Evolutionary conservation across 2,113 vertebrate species (phyloP).

Genomic region (Thamnophis sirtalis): DNA sequence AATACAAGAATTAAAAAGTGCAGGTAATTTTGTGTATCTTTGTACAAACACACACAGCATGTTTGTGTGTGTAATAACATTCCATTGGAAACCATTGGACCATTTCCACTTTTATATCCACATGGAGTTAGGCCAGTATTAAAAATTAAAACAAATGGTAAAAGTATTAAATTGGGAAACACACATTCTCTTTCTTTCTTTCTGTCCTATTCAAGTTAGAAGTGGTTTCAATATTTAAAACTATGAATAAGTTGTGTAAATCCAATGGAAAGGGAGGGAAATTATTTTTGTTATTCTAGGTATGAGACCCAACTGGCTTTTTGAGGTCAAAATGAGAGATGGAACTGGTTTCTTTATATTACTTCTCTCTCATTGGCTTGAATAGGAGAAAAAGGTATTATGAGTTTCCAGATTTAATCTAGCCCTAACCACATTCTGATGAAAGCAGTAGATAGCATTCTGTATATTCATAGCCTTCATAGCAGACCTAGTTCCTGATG

Average conservation of each 20-base stretch:
- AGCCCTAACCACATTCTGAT: neutral
- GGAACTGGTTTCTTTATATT: neutral
- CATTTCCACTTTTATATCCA: neutral
- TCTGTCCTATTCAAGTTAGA: neutral
- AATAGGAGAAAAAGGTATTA: neutral
- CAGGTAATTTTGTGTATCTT: neutral
- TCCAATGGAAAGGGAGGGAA: neutral
- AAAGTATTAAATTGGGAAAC: slow-evolving; percentile 24
- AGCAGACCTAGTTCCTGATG: neutral
- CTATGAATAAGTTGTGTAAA: neutral
- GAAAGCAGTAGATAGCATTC: neutral
- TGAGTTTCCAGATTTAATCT: neutral
- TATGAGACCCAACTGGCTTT: neutral
- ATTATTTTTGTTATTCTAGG: neutral
- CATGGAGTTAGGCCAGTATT: neutral
- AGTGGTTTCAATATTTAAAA: neutral
- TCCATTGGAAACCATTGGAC: neutral
- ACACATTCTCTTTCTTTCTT: accelerated
- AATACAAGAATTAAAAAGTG: neutral
- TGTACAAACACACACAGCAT: neutral
- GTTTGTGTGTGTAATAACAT: neutral
- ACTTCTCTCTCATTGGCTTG: neutral
- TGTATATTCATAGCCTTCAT: neutral
- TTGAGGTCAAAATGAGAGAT: neutral
- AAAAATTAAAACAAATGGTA: neutral